A percentile compares a stretch with the other conserved stretches of the same genome.
Evolutionary conservation across 1,140 invertebrate species (phyloP).

Genomic region (Bombus impatiens): DNA sequence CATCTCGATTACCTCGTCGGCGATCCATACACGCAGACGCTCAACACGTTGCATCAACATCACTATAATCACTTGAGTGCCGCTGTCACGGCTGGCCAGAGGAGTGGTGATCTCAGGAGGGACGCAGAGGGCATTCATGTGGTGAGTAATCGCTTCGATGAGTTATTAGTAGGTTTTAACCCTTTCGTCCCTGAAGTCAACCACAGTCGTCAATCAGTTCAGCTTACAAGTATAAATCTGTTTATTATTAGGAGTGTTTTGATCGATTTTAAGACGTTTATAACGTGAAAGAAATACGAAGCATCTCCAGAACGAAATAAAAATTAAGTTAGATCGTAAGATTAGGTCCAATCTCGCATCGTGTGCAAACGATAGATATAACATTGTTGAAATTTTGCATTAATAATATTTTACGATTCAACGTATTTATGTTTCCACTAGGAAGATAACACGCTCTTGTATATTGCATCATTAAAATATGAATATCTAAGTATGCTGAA

Average conservation of each 20-base stretch:
- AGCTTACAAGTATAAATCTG: too few relatives aligned
- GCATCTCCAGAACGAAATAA: neutral
- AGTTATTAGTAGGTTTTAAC: neutral
- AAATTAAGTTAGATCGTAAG: neutral
- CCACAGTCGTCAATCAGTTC: neutral
- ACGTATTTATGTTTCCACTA: neutral
- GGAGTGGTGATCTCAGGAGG: slow-evolving; percentile 83
- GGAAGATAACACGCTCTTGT: neutral
- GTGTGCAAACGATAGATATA: neutral
- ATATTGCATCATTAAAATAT: neutral
- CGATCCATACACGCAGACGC: slow-evolving; percentile 87
- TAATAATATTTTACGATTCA: neutral
- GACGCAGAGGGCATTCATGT: slow-evolving; percentile 83
- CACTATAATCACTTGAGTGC: slow-evolving; percentile 85
- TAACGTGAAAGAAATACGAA: neutral
- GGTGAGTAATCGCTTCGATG: slow-evolving; percentile 74
- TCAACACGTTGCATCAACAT: slow-evolving; percentile 86
- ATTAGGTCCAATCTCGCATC: neutral
- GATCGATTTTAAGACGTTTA: neutral
- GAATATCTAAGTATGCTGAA: neutral
- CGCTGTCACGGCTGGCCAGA: slow-evolving; percentile 81
- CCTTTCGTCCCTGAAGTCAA: neutral
- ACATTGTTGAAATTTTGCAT: neutral
- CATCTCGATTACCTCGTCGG: slow-evolving; percentile 83
- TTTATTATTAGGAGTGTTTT: too few relatives aligned